A percentile compares a stretch with the other conserved stretches of the same genome.
Evolutionary conservation across 2,113 vertebrate species (phyloP).

Genomic region (Triplophysa rosa): DNA sequence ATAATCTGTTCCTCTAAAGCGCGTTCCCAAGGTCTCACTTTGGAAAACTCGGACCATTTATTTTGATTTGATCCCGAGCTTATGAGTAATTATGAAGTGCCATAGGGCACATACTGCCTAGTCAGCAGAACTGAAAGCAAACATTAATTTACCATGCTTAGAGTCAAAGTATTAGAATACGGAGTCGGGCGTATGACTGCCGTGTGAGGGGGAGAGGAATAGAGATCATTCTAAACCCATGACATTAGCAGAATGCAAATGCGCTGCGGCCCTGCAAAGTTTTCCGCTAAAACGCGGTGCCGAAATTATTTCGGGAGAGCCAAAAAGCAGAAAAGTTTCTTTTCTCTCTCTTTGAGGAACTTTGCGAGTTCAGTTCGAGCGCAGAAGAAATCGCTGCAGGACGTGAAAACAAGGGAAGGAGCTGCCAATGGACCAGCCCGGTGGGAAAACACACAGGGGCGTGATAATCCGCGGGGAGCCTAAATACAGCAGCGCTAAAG

Average conservation of each 20-base stretch:
- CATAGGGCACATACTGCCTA: slow-evolving; percentile 52
- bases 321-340: slow-evolving; percentile 41
- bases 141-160: slow-evolving; percentile 65
- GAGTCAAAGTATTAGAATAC: slow-evolving; percentile 52
- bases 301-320: slow-evolving; percentile 21
- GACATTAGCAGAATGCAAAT: slow-evolving; percentile 66
- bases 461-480: slow-evolving; percentile 38
- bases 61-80: slow-evolving; percentile 66
- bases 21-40: slow-evolving; percentile 51
- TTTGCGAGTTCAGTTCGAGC: slow-evolving; percentile 37
- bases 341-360: slow-evolving; percentile 41
- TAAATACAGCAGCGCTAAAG: slow-evolving; percentile 47
- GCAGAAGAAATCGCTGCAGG: slow-evolving; percentile 45
- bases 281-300: slow-evolving; percentile 33
- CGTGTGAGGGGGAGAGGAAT: slow-evolving; percentile 33
- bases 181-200: slow-evolving; percentile 28
- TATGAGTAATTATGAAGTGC: slow-evolving; percentile 68
- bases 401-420: slow-evolving; percentile 36
- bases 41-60: slow-evolving; percentile 62
- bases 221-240: slow-evolving; percentile 51
- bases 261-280: slow-evolving; percentile 11
- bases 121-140: slow-evolving; percentile 63
- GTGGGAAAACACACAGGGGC: slow-evolving; percentile 32
- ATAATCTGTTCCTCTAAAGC: slow-evolving; percentile 46
- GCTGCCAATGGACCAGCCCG: slow-evolving; percentile 42